Percentiles rank a stretch among this genome's conserved stretches.
These are phyloP conservation scores for Halcyon malimbica DNA, from an alignment of 2,113 vertebrate species.

Conservation along the genomic window DNA sequence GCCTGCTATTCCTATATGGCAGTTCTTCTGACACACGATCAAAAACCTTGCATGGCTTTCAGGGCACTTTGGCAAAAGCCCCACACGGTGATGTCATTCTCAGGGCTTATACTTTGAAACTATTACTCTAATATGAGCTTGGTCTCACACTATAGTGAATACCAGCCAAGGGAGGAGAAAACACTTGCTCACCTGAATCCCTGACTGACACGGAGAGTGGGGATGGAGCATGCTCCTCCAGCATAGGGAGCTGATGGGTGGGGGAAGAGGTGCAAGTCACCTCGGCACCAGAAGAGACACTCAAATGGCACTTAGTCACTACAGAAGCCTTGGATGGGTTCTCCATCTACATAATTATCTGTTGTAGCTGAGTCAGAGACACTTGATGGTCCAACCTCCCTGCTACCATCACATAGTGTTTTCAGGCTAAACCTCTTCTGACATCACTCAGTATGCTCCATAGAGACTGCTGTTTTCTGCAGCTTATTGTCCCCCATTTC, in stretches of 20 bases:
- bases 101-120: background rate
- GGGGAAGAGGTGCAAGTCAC: background rate
- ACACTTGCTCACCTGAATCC: background rate
- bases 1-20: background rate
- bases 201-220: rapidly evolving
- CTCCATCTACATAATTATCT: rapidly evolving
- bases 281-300: background rate
- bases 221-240: rapidly evolving
- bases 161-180: background rate
- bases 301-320: background rate
- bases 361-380: background rate
- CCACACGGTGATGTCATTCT: background rate
- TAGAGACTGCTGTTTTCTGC: background rate
- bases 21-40: background rate
- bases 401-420: rapidly evolving
- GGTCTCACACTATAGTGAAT: background rate
- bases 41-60: background rate
- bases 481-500: background rate
- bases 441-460: background rate
- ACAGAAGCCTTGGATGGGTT: background rate
- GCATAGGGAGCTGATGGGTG: rapidly evolving
- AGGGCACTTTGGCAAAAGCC: background rate
- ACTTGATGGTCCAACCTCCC: background rate
- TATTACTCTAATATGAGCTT: background rate
- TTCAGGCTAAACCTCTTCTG: background rate